Conservation (phyloP, 2,797 vertebrate genomes). For the Eptatretus atami region DNA sequence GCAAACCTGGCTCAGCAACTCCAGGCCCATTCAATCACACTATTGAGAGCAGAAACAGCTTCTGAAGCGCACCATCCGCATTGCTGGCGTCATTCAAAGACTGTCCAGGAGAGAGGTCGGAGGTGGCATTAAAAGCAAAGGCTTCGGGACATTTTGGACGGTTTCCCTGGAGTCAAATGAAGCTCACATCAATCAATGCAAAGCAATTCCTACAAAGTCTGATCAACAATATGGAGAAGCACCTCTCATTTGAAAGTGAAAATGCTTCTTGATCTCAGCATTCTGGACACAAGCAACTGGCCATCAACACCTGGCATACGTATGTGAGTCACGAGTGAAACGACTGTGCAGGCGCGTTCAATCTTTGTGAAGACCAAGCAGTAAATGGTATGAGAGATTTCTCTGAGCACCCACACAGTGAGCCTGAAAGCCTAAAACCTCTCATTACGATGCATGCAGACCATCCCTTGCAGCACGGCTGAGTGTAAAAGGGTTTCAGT, state of each 20-base stretch:
- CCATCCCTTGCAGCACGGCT: no score
- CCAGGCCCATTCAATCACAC: slow-evolving; percentile 5
- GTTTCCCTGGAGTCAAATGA: no score
- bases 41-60: not conserved
- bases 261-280: no score
- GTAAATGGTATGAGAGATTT: not conserved
- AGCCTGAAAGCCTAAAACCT: not conserved
- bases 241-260: no score
- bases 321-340: not conserved
- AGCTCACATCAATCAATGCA: no score
- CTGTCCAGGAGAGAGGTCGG: no score
- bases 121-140: no score
- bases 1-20: slow-evolving; percentile 10
- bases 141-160: no score
- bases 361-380: not conserved
- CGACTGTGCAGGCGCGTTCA: slow-evolving; percentile 3
- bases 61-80: not conserved
- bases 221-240: no score
- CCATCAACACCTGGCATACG: not conserved
- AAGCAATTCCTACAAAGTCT: no score
- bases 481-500: no score
- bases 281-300: not conserved
- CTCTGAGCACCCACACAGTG: not conserved
- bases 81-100: not conserved
- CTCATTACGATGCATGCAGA: not conserved